Evolutionary conservation across 2,113 vertebrate species (phyloP).

Genomic region (Leptosomus discolor): DNA sequence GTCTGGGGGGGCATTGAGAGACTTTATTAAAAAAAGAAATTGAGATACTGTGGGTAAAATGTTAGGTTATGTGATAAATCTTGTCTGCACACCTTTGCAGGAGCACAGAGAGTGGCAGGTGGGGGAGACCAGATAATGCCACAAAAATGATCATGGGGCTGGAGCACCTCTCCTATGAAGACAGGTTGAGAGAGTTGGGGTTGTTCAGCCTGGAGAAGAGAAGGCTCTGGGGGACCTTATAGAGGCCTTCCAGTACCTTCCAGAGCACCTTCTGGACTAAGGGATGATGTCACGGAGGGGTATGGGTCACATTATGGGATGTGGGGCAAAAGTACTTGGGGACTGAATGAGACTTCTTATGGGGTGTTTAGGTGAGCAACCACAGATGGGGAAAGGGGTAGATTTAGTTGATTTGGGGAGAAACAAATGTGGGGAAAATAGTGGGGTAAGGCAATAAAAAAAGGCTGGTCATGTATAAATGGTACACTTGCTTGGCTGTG

Average conservation of each 20-base stretch:
- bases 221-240: too few species aligned
- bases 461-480: not conserved
- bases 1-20: not conserved
- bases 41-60: not conserved
- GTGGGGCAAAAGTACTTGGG: not conserved
- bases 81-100: not conserved
- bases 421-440: not conserved
- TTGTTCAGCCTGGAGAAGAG: too few species aligned
- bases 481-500: fast-evolving
- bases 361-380: not conserved
- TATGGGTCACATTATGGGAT: not conserved
- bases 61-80: not conserved
- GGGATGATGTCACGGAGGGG: fast-evolving
- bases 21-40: not conserved
- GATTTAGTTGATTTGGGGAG: not conserved
- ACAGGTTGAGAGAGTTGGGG: too few species aligned
- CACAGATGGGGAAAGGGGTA: not conserved
- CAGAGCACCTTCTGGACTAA: not conserved
- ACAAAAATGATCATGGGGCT: too few species aligned
- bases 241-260: too few species aligned
- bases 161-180: too few species aligned
- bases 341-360: not conserved
- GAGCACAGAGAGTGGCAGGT: not conserved
- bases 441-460: not conserved
- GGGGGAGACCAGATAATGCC: not conserved